Evolutionary conservation across 2,797 vertebrate species (phyloP).

Genomic region (Sylvilagus floridanus): DNA sequence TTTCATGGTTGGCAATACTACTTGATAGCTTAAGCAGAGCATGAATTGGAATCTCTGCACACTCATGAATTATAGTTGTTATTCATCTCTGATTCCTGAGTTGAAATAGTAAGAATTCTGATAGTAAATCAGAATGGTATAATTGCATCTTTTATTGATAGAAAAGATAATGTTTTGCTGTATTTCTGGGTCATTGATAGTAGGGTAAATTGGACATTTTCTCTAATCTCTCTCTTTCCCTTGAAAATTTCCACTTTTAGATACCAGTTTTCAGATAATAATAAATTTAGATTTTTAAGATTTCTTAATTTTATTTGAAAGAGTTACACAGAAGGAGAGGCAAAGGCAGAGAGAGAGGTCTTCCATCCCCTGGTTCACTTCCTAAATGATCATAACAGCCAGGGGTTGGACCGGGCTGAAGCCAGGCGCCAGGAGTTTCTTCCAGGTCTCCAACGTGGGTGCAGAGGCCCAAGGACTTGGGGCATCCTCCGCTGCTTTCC

Average conservation of each 20-base stretch:
- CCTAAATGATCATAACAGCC: too few species aligned
- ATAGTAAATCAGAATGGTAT: neutral
- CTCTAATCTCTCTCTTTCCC: neutral
- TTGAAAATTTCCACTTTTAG: constrained; percentile 48
- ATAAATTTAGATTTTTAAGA: neutral
- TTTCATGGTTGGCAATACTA: neutral
- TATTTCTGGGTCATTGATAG: neutral
- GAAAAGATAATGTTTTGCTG: neutral
- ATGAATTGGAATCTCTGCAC: neutral
- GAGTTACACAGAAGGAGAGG: neutral
- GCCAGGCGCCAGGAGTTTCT: too few species aligned
- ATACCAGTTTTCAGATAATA: neutral
- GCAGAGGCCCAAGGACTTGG: too few species aligned
- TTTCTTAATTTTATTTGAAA: neutral
- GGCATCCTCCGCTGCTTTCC: too few species aligned
- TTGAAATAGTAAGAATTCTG: constrained; percentile 39
- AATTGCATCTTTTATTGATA: neutral
- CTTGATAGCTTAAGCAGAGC: neutral
- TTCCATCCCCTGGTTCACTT: too few species aligned
- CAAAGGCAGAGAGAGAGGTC: too few species aligned
- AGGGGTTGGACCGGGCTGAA: too few species aligned
- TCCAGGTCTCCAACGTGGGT: too few species aligned
- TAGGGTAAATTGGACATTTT: neutral
- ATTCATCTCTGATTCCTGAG: neutral
- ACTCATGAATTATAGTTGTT: neutral